Evolutionary conservation across 2,797 vertebrate species (phyloP), one percentile per base, ranked within the genome.

Genomic region (Semotilus atromaculatus): DNA sequence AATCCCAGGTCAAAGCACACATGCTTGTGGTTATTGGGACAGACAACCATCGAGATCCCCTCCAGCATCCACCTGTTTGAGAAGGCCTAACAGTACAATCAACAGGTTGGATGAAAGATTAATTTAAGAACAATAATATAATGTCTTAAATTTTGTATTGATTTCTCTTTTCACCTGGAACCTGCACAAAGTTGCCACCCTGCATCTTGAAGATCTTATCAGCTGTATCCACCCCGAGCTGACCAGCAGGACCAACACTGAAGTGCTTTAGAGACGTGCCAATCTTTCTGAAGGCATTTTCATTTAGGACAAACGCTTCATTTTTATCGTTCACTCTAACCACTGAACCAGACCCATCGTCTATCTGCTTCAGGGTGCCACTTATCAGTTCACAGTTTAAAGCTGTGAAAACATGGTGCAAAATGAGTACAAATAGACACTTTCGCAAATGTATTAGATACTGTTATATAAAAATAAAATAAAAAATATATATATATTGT

Each of bases 41-140:
- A n/a, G n/a, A n/a, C n/a, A n/a, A n/a, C n/a, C n/a, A n/a, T n/a
- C n/a, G n/a, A n/a, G 60, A 9, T 73, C 1, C 58, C 92, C 91
- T 40, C 93, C 91, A 7, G 91, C 91, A 82, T 92, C 91, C 78
- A 90, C 45, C 64, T 90, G 90, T 5, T 8, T 29, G 79, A 93
- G 8, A 9, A 2, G 0, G 45, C 86, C 90, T 91, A 55, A 60
- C 51, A 40, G 60, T 29, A n/a, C n/a, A n/a, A n/a, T 5, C 43
- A 60, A 66, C 55, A 51, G n/a, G 4, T 66, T 48, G 14, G 14
- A 26, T 19, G 34, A 55, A 48, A 51, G 21, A 64, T 26, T 21
- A 48, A 5, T 34, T 60, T 21, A 45, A 60, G 10, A 40, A 51
- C 18, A 36, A 67, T 23, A 38, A 68, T 2, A 10, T 11, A 6